Base-by-base conservation (phyloP, 2,888 invertebrate genomes). In the Euproctis similis region DNA sequence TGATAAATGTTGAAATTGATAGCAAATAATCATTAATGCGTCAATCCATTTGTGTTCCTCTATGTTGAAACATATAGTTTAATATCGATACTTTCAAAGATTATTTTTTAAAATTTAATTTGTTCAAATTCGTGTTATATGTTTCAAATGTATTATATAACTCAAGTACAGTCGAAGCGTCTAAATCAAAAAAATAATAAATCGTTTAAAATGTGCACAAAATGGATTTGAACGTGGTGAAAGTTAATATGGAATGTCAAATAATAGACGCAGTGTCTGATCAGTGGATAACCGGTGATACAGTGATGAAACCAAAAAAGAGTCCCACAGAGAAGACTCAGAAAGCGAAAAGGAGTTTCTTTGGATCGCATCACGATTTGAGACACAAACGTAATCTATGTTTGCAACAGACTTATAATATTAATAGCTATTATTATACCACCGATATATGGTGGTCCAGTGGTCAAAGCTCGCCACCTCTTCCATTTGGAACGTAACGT, bases 261-360 rank as follows among this genome's bases (percentile, higher is more conserved):
- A 30, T 55, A 20, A 35, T 56, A 27, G 48, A 55, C 5, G 44
- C 48, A 12, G 42, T 50, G 1, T 31, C 42, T 4, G 17, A 10
- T 3, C 24, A 45, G 26, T 29, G 42, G 32, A 33, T 31, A 5
- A 30, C 14, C 7, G 37, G 40, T 23, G 38, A 39, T 26, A 24
- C 30, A 10, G 27, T 27, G 9, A 38, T 31, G 31, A 42, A 29
- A 26, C 14, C 51, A 17, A 71, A 68, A 52, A 67, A 62, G 34
- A 73, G 63, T 36, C 68, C 73, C 0, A 59, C 64, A 1, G 68
- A 70, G 24, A 76, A 74, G 35, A 50, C 45, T 2, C 49, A 65
- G 28, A 76, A 61, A 33, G 31, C 73, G 1, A 61, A 60, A 22
- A 61, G 59, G 21, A 62, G 59, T 12, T 44, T 69, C 9, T 73